Conservation (phyloP, 2,888 invertebrate genomes). For the Rotaria macrura region DNA sequence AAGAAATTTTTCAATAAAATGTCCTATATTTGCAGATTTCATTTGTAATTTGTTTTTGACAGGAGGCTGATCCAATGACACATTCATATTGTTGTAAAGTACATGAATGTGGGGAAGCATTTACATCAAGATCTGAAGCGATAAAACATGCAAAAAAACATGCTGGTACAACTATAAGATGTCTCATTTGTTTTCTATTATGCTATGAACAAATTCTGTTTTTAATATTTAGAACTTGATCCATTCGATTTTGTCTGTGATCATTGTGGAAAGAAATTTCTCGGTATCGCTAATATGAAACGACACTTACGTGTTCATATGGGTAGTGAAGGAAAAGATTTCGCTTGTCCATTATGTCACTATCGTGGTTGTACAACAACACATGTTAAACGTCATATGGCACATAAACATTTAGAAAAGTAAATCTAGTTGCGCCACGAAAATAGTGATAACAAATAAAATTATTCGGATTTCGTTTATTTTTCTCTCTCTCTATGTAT, state of each 20-base stretch:
- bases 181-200: background rate
- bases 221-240: constrained; percentile 8
- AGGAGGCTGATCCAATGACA: constrained; percentile 6
- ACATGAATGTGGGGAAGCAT: constrained; percentile 16
- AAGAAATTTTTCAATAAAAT: too few relatives aligned
- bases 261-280: constrained; percentile 28
- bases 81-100: constrained; percentile 21
- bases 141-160: constrained; percentile 18
- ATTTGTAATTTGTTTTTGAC: background rate
- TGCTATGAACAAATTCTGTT: background rate
- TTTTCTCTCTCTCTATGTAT: background rate
- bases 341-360: constrained; percentile 30
- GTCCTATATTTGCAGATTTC: background rate
- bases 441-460: background rate
- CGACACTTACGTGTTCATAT: constrained; percentile 30
- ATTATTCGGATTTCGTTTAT: background rate
- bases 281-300: constrained; percentile 29
- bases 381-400: constrained; percentile 34
- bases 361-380: constrained; percentile 32
- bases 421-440: background rate
- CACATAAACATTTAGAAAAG: constrained; percentile 33
- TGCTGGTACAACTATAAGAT: background rate
- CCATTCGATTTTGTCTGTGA: constrained; percentile 29
- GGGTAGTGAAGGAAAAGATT: constrained; percentile 24
- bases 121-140: constrained; percentile 4